Conservation (phyloP, 2,888 invertebrate species). For the Pegoplata infirma region DNA sequence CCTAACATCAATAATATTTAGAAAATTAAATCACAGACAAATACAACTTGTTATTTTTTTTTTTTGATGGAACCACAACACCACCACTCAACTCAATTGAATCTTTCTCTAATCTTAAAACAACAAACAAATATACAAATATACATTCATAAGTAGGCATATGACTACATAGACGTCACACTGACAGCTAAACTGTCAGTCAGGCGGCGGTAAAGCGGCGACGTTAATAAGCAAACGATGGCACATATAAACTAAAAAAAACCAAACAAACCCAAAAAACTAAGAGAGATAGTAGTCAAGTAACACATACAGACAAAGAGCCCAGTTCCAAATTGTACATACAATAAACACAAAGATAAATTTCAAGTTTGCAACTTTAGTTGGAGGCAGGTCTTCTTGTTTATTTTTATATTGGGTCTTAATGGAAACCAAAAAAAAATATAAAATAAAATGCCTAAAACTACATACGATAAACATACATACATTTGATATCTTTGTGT, state of each 20-base stretch:
- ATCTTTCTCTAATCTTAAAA: background rate
- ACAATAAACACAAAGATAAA: background rate
- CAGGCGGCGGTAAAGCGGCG: slow-evolving; percentile 4
- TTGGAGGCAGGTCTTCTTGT: slow-evolving; percentile 38
- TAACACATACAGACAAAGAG: slow-evolving; percentile 11
- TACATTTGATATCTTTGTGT: background rate
- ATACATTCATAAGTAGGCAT: slow-evolving; percentile 5
- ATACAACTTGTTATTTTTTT: slow-evolving; percentile 20
- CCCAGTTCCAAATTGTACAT: background rate
- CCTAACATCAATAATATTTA: slow-evolving; percentile 15
- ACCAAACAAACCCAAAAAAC: background rate
- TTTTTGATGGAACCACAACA: background rate
- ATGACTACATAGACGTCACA: slow-evolving; percentile 14
- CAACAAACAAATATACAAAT: background rate
- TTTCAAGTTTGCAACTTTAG: slow-evolving; percentile 32
- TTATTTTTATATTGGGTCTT: background rate
- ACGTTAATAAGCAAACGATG: slow-evolving; percentile 37
- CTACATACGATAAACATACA: background rate
- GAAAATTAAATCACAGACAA: slow-evolving; percentile 26
- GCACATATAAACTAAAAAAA: background rate
- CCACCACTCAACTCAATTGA: no score
- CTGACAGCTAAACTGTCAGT: slow-evolving; percentile 1
- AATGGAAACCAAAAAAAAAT: background rate
- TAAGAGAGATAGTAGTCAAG: slow-evolving; percentile 18
- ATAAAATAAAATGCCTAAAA: slow-evolving; percentile 12